A percentile compares a stretch with the other conserved stretches of the same genome.
Conservation (phyloP, 53 echinoderm and acorn worm species). For the Antedon mediterranea region DNA sequence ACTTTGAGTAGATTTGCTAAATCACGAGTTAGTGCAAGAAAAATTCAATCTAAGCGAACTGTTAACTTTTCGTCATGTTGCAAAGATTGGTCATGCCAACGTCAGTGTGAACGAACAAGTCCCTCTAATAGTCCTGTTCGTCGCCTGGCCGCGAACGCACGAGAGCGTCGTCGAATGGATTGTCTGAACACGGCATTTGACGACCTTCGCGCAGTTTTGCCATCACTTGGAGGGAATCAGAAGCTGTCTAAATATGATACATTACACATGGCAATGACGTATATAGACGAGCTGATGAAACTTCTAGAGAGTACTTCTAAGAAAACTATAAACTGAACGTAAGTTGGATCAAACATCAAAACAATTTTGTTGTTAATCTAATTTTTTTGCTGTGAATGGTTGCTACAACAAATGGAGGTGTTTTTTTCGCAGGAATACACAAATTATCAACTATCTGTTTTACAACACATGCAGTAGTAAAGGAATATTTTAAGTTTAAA, state of each 20-base stretch:
- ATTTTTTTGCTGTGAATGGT: no score
- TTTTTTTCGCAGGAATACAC: no score
- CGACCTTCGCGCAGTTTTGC: neutral
- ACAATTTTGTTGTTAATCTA: no score
- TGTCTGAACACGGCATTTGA: neutral
- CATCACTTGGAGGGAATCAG: neutral
- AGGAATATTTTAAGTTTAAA: no score
- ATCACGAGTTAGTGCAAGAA: neutral
- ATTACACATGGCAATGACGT: neutral
- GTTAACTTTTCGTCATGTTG: neutral
- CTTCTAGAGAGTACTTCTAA: neutral
- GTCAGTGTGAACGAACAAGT: neutral
- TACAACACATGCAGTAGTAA: no score
- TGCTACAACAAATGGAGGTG: no score
- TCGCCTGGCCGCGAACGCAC: neutral
- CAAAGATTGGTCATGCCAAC: neutral
- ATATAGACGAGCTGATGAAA: neutral
- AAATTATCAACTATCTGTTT: no score
- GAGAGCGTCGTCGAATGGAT: neutral
- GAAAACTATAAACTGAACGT: neutral
- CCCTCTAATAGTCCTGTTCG: neutral
- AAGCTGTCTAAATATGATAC: neutral
- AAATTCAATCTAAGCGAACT: neutral
- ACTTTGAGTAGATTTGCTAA: neutral
- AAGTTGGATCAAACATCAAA: no score